Evolutionary conservation across 1,140 invertebrate genomes (phyloP).

Genomic region (Danaus melanippus): DNA sequence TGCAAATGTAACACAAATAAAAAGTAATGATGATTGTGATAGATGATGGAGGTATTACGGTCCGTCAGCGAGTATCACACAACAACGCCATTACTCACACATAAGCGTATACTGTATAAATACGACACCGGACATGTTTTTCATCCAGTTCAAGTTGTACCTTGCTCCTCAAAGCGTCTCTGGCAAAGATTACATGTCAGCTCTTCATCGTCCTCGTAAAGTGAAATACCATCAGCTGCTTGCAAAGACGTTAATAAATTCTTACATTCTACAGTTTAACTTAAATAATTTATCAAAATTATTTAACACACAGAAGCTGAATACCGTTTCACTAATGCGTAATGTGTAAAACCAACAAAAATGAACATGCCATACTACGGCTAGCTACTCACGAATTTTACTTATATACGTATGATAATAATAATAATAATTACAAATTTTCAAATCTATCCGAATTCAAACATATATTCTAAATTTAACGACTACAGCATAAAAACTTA

Average conservation of each 20-base stretch:
- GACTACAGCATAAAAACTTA: constrained; percentile 21
- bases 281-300: constrained; percentile 18
- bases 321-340: constrained; percentile 19
- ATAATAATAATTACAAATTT: constrained; percentile 8
- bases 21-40: constrained; percentile 33
- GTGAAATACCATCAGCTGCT: constrained; percentile 77
- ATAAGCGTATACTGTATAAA: constrained; percentile 61
- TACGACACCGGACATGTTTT: constrained; percentile 48
- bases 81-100: constrained; percentile 71
- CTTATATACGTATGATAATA: constrained; percentile 9
- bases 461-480: constrained; percentile 15
- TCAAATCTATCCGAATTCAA: constrained; percentile 14
- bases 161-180: constrained; percentile 83
- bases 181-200: constrained; percentile 79
- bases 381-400: constrained; percentile 17
- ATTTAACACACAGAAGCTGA: constrained; percentile 17
- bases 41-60: constrained; percentile 27
- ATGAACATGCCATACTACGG: constrained; percentile 20
- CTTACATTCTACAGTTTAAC: constrained; percentile 54
- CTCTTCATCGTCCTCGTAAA: constrained; percentile 79
- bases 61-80: constrained; percentile 31
- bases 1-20: constrained; percentile 47
- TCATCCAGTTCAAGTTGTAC: constrained; percentile 69
- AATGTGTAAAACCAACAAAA: constrained; percentile 21
- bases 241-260: constrained; percentile 73